phyloP scores from a whole-genome alignment of 2,888 invertebrate species.

The Pasiphila rectangulata region DNA sequence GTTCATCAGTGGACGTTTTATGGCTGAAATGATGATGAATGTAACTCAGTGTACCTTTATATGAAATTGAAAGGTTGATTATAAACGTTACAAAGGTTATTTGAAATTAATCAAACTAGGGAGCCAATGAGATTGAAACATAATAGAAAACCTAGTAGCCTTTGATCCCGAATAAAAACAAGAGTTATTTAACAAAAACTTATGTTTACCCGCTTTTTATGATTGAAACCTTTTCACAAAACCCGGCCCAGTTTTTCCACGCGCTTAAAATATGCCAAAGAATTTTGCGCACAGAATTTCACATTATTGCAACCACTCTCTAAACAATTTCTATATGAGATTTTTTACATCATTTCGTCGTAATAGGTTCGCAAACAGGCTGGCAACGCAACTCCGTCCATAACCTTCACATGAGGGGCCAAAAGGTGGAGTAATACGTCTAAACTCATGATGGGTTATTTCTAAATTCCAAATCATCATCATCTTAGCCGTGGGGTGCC shows the following conservation, averaged over 20 bases:
- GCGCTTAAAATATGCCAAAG: conserved; percentile 23
- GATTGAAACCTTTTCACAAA: conserved; percentile 3
- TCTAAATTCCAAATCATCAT: too few relatives aligned
- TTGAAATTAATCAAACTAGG: too few relatives aligned
- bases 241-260: conserved; percentile 9
- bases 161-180: too few relatives aligned
- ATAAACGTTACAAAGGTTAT: too few relatives aligned
- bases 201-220: conserved; percentile 3
- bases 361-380: conserved; percentile 38
- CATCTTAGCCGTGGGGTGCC: too few relatives aligned
- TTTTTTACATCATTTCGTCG: conserved; percentile 41
- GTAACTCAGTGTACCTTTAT: too few relatives aligned
- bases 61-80: too few relatives aligned
- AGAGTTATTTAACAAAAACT: conserved; percentile 1
- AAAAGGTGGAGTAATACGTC: conserved; percentile 3
- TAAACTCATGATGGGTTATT: too few relatives aligned
- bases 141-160: too few relatives aligned
- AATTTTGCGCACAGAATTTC: conserved; percentile 32
- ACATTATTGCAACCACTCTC: conserved; percentile 39
- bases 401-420: neutral
- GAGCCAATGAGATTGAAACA: too few relatives aligned
- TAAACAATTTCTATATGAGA: conserved; percentile 47
- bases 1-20: too few relatives aligned
- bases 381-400: conserved; percentile 23
- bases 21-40: too few relatives aligned